Conservation (phyloP, 2,113 vertebrate genomes). For the Pomatostomus ruficeps region DNA sequence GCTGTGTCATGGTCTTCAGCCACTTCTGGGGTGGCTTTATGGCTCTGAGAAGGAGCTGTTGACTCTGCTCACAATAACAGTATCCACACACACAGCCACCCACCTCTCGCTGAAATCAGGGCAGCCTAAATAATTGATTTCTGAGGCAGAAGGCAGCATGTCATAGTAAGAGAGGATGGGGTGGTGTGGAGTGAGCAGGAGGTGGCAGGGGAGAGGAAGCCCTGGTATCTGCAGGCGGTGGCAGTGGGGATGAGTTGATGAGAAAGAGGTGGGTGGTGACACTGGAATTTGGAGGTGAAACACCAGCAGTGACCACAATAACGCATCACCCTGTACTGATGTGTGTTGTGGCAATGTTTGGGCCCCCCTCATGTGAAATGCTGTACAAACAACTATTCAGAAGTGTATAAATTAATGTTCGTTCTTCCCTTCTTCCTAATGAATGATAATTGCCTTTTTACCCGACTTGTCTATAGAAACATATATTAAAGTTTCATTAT, state of each 20-base stretch:
- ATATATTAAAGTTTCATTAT: neutral
- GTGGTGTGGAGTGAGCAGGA: neutral
- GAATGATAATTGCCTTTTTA: neutral
- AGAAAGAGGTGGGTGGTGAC: neutral
- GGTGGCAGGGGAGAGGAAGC: neutral
- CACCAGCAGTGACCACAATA: neutral
- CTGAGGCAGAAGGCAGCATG: neutral
- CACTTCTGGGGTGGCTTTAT: neutral
- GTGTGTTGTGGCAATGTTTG: neutral
- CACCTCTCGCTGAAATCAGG: neutral
- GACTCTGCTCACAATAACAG: neutral
- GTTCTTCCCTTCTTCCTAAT: neutral
- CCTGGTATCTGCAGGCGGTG: neutral
- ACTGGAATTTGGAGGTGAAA: neutral
- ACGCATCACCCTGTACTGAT: fast-evolving
- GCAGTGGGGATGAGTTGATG: neutral
- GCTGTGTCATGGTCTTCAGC: neutral
- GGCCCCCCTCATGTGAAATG: neutral
- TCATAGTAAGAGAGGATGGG: neutral
- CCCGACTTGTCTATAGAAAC: neutral
- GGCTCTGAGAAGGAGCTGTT: neutral
- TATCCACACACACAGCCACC: neutral
- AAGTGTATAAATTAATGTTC: neutral
- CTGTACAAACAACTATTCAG: neutral
- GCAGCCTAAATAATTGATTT: slow-evolving; percentile 52